These are phyloP conservation scores for Sisor rabdophorus DNA, from an alignment of 2,113 vertebrate species.

Conservation along the genomic window DNA sequence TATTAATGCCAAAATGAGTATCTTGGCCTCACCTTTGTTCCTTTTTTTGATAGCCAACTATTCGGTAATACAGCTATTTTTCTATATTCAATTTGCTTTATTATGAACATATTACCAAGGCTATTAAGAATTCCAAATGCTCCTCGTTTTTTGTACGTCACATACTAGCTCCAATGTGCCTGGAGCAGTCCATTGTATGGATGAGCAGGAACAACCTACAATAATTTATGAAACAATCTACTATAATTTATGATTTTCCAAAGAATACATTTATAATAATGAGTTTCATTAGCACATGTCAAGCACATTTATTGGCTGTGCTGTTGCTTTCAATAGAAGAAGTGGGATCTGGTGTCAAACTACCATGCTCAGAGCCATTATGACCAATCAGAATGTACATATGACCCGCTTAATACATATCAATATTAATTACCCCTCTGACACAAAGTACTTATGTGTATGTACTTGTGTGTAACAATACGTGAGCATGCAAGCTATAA, in stretches of 20 bases:
- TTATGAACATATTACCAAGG: constrained; percentile 27
- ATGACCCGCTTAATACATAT: constrained; percentile 61
- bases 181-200: constrained; percentile 11
- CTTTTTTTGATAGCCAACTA: constrained; percentile 6
- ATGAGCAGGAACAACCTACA: constrained; percentile 44
- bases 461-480: too few relatives aligned
- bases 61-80: background rate
- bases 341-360: constrained; percentile 42
- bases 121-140: constrained; percentile 10
- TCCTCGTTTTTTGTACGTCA: constrained; percentile 23
- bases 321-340: constrained; percentile 44
- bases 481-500: constrained; percentile 32
- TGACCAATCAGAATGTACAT: constrained; percentile 60
- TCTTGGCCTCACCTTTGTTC: background rate
- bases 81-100: constrained; percentile 1
- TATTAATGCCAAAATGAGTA: background rate
- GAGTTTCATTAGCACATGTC: constrained; percentile 52
- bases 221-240: constrained; percentile 44
- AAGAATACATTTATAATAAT: constrained; percentile 55
- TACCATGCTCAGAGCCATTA: constrained; percentile 48
- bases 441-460: constrained; percentile 50
- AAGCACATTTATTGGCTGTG: constrained; percentile 50
- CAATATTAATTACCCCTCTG: constrained; percentile 64
- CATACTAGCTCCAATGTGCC: constrained; percentile 30
- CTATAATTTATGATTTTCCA: constrained; percentile 10